These are phyloP conservation scores for Morone saxatilis DNA, from an alignment of 2,113 vertebrate species.

Conservation along the genomic window DNA sequence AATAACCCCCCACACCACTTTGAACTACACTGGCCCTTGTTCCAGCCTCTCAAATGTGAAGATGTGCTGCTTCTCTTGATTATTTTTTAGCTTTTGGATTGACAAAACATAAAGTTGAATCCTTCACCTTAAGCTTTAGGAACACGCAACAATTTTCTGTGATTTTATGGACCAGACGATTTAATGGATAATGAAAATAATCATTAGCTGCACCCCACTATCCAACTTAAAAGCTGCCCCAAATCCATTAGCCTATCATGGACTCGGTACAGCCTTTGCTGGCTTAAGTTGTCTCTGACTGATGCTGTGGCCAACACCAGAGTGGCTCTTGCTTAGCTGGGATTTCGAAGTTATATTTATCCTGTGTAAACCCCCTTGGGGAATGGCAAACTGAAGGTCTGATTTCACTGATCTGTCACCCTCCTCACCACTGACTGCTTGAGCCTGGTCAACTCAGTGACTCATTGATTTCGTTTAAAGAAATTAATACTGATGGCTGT, in stretches of 20 bases:
- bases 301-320: slow-evolving; percentile 30
- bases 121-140: too few relatives aligned
- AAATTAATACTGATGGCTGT: slow-evolving; percentile 21
- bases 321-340: slow-evolving; percentile 66
- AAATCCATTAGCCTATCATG: not conserved
- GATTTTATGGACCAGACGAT: too few relatives aligned
- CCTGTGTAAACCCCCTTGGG: slow-evolving; percentile 56
- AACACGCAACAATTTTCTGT: too few relatives aligned
- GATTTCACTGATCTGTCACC: slow-evolving; percentile 78
- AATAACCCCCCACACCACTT: not conserved
- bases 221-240: not conserved
- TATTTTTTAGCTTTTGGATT: too few relatives aligned
- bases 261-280: slow-evolving; percentile 1
- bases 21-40: not conserved
- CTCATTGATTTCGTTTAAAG: not conserved
- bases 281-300: slow-evolving; percentile 35
- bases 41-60: not conserved
- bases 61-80: too few relatives aligned
- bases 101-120: too few relatives aligned
- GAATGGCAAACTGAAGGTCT: slow-evolving; percentile 77
- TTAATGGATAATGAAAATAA: too few relatives aligned
- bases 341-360: slow-evolving; percentile 78
- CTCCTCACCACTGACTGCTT: slow-evolving; percentile 27
- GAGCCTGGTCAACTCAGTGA: slow-evolving; percentile 30
- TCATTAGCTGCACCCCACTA: too few relatives aligned